Percentiles rank a stretch among this genome's conserved stretches.
Conservation (phyloP, 2,797 vertebrate genomes). For the Pterois miles region DNA sequence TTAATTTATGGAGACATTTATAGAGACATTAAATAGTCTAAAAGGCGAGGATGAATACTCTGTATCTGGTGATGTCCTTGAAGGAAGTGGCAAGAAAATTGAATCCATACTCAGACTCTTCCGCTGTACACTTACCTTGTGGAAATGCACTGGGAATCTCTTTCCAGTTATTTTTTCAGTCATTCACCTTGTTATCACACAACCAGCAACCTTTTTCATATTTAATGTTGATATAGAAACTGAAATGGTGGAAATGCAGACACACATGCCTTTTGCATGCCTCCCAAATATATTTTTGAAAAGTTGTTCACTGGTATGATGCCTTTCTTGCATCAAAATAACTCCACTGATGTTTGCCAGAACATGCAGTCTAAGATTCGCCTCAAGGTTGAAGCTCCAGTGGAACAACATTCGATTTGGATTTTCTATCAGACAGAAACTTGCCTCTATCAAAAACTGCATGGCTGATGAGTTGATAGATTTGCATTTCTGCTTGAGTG, state of each 20-base stretch:
- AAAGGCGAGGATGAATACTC: neutral
- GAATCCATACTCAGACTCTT: neutral
- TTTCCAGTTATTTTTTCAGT: neutral
- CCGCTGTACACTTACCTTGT: neutral
- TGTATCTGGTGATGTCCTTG: neutral
- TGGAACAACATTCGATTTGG: slow-evolving; percentile 40
- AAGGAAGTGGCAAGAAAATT: neutral
- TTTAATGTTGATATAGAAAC: neutral
- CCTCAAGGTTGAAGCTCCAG: slow-evolving; percentile 54
- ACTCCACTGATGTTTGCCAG: slow-evolving; percentile 57
- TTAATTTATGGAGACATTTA: neutral
- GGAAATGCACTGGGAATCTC: neutral
- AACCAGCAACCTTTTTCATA: neutral
- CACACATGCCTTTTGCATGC: slow-evolving; percentile 1
- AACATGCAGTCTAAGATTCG: slow-evolving; percentile 56
- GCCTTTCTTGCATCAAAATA: slow-evolving; percentile 57
- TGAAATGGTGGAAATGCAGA: neutral
- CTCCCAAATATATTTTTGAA: slow-evolving; percentile 29
- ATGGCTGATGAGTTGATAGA: neutral
- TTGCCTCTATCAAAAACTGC: slow-evolving; percentile 11
- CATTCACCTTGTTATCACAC: neutral
- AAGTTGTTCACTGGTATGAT: slow-evolving; percentile 24
- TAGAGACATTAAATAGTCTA: neutral
- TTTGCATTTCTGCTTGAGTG: slow-evolving; percentile 8
- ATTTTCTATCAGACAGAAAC: slow-evolving; percentile 35